Evolutionary conservation across 1,140 invertebrate species (phyloP).

Genomic region (Pseudobourletiella spinata): DNA sequence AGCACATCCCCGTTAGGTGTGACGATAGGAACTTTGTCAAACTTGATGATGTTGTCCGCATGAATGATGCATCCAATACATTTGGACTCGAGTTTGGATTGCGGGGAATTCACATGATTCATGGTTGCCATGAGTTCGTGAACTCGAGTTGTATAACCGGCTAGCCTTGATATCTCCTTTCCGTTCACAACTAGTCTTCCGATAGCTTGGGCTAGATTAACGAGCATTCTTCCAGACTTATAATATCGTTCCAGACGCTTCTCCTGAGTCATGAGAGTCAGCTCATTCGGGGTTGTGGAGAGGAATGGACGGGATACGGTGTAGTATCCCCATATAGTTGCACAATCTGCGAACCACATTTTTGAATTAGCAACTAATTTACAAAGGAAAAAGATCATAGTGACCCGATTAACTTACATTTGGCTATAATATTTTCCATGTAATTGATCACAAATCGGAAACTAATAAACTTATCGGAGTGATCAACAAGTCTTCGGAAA

Average conservation of each 20-base stretch:
- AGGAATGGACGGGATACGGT: slow-evolving; percentile 92
- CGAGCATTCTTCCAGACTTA: slow-evolving; percentile 90
- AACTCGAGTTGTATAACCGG: slow-evolving; percentile 87
- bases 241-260: slow-evolving; percentile 79
- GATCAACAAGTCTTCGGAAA: slow-evolving; percentile 75
- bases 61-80: slow-evolving; percentile 3
- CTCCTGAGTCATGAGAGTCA: slow-evolving; percentile 53
- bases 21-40: slow-evolving; percentile 85
- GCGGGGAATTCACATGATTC: slow-evolving; percentile 62
- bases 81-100: slow-evolving; percentile 78
- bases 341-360: slow-evolving; percentile 68
- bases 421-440: slow-evolving; percentile 90
- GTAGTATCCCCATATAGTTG: slow-evolving; percentile 89
- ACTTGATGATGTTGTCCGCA: slow-evolving; percentile 82
- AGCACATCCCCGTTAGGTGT: slow-evolving; percentile 96
- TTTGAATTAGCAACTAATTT: no score
- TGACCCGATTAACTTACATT: slow-evolving; percentile 76
- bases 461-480: slow-evolving; percentile 79
- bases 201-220: slow-evolving; percentile 85
- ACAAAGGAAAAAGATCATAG: slow-evolving; percentile 21
- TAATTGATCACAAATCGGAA: slow-evolving; percentile 90
- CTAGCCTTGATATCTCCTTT: slow-evolving; percentile 67
- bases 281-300: slow-evolving; percentile 51
- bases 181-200: slow-evolving; percentile 87
- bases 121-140: slow-evolving; percentile 81